A percentile compares a stretch with the other conserved stretches of the same genome.
Evolutionary conservation across 2,113 vertebrate genomes (phyloP).

Genomic region (Chaetorhynchus papuensis): DNA sequence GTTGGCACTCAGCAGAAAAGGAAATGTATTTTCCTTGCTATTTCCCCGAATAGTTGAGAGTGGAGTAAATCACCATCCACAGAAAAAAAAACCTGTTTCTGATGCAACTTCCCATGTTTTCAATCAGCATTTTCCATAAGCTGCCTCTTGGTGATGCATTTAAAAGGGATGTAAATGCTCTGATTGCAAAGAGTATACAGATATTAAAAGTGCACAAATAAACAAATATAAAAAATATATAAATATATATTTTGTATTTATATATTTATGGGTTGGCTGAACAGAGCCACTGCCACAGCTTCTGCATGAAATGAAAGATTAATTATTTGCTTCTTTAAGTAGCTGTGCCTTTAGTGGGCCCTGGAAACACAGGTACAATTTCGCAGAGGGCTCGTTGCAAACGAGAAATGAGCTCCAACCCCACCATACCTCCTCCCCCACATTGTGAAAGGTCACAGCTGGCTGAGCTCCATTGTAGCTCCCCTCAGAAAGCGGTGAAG

Average conservation of each 20-base stretch:
- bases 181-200: not conserved
- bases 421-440: not conserved
- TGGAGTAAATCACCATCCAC: not conserved
- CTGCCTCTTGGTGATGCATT: not conserved
- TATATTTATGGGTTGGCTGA: not conserved
- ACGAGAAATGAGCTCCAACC: not conserved
- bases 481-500: constrained; percentile 8
- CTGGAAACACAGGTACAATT: not conserved
- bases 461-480: not conserved
- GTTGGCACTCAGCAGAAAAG: not conserved
- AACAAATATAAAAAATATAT: not conserved
- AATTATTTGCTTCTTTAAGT: not conserved
- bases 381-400: not conserved
- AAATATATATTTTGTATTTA: not conserved
- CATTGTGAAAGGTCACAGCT: not conserved
- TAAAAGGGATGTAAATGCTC: not conserved
- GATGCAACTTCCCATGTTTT: constrained; percentile 21
- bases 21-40: not conserved
- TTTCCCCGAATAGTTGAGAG: not conserved
- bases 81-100: not conserved
- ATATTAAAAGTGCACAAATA: not conserved
- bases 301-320: not conserved
- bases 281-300: not conserved
- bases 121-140: not conserved
- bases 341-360: not conserved